phyloP scores from a whole-genome alignment of 2,888 invertebrate species.

The Stenotaenia linearis region DNA sequence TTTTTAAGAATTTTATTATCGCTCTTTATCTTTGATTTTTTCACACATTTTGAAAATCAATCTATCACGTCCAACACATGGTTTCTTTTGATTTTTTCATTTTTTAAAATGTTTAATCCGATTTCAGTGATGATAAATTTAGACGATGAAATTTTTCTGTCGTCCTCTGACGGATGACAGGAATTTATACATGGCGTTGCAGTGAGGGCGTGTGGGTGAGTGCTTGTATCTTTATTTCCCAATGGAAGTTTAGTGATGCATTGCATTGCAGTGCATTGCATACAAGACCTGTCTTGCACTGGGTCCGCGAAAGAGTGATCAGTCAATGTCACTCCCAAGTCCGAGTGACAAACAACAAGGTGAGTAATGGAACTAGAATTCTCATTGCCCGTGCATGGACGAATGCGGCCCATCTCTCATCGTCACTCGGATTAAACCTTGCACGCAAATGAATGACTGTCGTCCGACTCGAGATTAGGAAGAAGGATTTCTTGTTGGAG shows the following conservation, averaged over 20 bases:
- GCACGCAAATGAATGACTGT: not conserved
- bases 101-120: not conserved
- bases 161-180: not conserved
- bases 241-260: constrained; percentile 8
- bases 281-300: not conserved
- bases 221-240: constrained; percentile 7
- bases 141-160: constrained; percentile 10
- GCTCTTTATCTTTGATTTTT: too few relatives aligned
- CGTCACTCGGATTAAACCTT: not conserved
- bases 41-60: not conserved
- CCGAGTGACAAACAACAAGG: constrained; percentile 19
- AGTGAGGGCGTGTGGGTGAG: not conserved
- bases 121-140: not conserved
- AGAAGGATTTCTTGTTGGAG: not conserved
- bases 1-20: too few relatives aligned
- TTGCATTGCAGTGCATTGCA: constrained; percentile 5
- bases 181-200: not conserved
- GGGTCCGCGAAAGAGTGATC: not conserved
- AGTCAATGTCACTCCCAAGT: not conserved
- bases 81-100: not conserved
- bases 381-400: not conserved
- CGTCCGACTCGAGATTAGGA: not conserved
- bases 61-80: not conserved
- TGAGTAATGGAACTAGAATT: constrained; percentile 2
- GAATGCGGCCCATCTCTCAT: not conserved